Percentiles rank a stretch among this genome's conserved stretches.
Evolutionary conservation across 2,113 vertebrate species (phyloP).

Genomic region (Dolichallabes microphthalmus): DNA sequence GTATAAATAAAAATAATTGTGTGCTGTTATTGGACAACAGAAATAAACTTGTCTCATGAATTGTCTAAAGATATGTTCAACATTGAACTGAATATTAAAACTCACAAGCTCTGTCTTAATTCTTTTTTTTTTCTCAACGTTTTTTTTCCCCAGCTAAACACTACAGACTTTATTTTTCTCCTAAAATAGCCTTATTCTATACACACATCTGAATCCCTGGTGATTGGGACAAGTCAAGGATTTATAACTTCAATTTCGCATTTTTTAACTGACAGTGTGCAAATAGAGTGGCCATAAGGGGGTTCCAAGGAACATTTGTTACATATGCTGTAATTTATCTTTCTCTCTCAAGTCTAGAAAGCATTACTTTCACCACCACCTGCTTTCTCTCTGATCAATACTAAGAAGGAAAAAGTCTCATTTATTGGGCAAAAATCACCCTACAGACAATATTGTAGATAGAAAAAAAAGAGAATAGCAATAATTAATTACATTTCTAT

Average conservation of each 20-base stretch:
- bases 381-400: slow-evolving; percentile 52
- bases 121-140: background rate
- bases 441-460: background rate
- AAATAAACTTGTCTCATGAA: background rate
- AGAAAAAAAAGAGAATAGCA: background rate
- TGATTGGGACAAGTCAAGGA: slow-evolving; percentile 54
- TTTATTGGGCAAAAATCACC: background rate
- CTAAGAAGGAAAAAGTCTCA: slow-evolving; percentile 2
- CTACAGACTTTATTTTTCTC: background rate
- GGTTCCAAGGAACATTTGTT: slow-evolving; percentile 60
- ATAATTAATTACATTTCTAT: too few relatives aligned
- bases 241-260: slow-evolving; percentile 65
- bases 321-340: slow-evolving; percentile 63
- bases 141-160: background rate
- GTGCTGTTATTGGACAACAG: background rate
- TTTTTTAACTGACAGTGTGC: slow-evolving; percentile 61
- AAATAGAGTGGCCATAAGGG: slow-evolving; percentile 64
- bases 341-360: slow-evolving; percentile 48
- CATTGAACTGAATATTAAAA: background rate
- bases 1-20: too few relatives aligned
- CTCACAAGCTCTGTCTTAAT: background rate
- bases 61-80: too few relatives aligned
- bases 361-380: slow-evolving; percentile 44
- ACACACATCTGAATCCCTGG: slow-evolving; percentile 41
- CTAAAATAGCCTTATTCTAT: slow-evolving; percentile 26